These are phyloP conservation scores for Herpetotheres cachinnans DNA, from an alignment of 2,113 vertebrate genomes.

Conservation along the genomic window DNA sequence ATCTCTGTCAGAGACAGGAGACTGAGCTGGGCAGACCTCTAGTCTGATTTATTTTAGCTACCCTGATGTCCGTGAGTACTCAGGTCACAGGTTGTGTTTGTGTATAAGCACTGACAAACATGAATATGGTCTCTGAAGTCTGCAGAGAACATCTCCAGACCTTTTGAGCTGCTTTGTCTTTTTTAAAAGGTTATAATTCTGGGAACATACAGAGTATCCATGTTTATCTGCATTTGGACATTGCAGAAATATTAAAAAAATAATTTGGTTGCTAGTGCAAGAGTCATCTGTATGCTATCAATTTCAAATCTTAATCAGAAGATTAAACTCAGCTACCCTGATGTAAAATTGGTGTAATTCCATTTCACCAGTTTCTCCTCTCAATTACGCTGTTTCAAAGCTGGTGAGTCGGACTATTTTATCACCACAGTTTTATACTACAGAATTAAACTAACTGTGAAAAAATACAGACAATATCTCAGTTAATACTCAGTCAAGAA, in stretches of 20 bases:
- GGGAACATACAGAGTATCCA: background rate
- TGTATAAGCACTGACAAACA: background rate
- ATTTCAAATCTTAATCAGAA: background rate
- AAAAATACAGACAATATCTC: background rate
- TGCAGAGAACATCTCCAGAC: background rate
- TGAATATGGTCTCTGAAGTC: background rate
- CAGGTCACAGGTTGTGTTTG: background rate
- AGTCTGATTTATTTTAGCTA: background rate
- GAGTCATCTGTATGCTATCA: background rate
- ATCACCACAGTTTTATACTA: background rate
- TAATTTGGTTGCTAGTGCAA: background rate
- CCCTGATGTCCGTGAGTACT: background rate
- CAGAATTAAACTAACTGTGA: background rate
- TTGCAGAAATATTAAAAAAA: background rate
- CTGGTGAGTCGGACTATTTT: background rate
- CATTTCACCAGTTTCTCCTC: background rate
- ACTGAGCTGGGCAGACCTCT: background rate
- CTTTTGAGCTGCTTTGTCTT: background rate
- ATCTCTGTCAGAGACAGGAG: background rate
- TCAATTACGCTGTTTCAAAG: background rate
- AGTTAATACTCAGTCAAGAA: background rate
- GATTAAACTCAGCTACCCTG: background rate
- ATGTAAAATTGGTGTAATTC: background rate
- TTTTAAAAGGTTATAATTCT: background rate
- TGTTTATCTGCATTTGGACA: background rate